phyloP scores from a whole-genome alignment of 2,888 invertebrate species.

The Apodemia duryi region DNA sequence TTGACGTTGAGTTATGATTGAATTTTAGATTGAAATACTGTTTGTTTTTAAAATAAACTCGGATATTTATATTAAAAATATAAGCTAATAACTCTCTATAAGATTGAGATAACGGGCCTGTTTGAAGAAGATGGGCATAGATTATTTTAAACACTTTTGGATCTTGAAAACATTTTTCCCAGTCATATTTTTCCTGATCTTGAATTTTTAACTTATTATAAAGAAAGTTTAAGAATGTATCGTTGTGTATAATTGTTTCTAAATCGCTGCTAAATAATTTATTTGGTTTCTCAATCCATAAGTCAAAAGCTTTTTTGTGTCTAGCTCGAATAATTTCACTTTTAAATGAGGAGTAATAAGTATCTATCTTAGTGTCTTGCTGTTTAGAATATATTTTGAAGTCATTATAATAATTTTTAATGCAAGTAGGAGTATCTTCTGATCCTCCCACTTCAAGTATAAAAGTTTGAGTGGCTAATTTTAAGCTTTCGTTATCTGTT shows the following conservation, averaged over 20 bases:
- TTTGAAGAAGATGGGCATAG: background rate
- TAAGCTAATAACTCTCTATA: slow-evolving; percentile 19
- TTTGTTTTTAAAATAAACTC: slow-evolving; percentile 10
- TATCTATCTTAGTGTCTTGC: slow-evolving; percentile 10
- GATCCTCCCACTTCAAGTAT: slow-evolving; percentile 8
- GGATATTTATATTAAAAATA: slow-evolving; percentile 17
- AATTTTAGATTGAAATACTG: background rate
- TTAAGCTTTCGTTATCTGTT: slow-evolving; percentile 8
- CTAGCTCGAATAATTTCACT: slow-evolving; percentile 18
- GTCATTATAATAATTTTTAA: slow-evolving; percentile 17
- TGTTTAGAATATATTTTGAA: background rate
- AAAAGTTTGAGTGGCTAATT: background rate
- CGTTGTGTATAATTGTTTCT: slow-evolving; percentile 13
- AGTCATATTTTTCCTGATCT: slow-evolving; percentile 7
- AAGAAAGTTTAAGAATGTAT: slow-evolving; percentile 17
- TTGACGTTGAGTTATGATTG: slow-evolving; percentile 16
- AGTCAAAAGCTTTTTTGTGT: slow-evolving; percentile 11
- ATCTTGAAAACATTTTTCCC: slow-evolving; percentile 12
- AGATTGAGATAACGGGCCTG: slow-evolving; percentile 7
- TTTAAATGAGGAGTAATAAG: slow-evolving; percentile 16
- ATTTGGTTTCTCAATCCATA: slow-evolving; percentile 12
- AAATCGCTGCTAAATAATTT: slow-evolving; percentile 12
- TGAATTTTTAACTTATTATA: slow-evolving; percentile 15
- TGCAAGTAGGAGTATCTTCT: background rate
- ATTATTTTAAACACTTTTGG: background rate